These are phyloP conservation scores for Plagodis dolabraria DNA, from an alignment of 2,888 invertebrate species.

Conservation along the genomic window DNA sequence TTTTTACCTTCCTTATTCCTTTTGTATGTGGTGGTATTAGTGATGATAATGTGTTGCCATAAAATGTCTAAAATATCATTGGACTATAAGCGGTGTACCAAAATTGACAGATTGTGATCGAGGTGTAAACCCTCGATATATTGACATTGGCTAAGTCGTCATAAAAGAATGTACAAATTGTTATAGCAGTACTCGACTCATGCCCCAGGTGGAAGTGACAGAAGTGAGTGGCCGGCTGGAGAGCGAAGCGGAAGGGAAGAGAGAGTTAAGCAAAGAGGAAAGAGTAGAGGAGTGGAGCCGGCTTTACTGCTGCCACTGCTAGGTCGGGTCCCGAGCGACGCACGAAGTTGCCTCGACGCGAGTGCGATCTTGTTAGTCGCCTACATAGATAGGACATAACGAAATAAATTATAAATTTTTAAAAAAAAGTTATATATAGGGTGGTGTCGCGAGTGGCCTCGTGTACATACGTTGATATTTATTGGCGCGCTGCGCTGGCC, in stretches of 20 bases:
- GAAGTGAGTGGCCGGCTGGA: conserved; percentile 24
- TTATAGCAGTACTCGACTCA: conserved; percentile 34
- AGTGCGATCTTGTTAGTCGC: conserved; percentile 51
- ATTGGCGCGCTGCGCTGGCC: conserved; percentile 74
- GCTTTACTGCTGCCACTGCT: background rate
- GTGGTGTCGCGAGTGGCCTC: conserved; percentile 73
- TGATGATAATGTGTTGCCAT: conserved; percentile 14
- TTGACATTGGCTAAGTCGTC: conserved; percentile 34
- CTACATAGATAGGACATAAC: conserved; percentile 83
- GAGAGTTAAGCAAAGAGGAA: background rate
- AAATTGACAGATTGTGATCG: conserved; percentile 18
- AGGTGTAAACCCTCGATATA: conserved; percentile 10
- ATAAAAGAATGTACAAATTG: conserved; percentile 36
- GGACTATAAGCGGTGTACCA: conserved; percentile 27
- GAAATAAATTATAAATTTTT: conserved; percentile 82
- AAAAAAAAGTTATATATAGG: conserved; percentile 77
- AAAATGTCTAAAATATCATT: conserved; percentile 31
- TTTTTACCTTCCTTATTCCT: background rate
- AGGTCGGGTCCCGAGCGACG: no score
- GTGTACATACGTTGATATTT: conserved; percentile 83
- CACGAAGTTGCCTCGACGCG: background rate
- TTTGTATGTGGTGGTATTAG: background rate
- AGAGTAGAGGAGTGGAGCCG: background rate
- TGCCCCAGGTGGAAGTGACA: conserved; percentile 28
- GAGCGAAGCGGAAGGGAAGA: background rate